phyloP scores from a whole-genome alignment of 2,888 invertebrate genomes.

The Trisateles emortualis region DNA sequence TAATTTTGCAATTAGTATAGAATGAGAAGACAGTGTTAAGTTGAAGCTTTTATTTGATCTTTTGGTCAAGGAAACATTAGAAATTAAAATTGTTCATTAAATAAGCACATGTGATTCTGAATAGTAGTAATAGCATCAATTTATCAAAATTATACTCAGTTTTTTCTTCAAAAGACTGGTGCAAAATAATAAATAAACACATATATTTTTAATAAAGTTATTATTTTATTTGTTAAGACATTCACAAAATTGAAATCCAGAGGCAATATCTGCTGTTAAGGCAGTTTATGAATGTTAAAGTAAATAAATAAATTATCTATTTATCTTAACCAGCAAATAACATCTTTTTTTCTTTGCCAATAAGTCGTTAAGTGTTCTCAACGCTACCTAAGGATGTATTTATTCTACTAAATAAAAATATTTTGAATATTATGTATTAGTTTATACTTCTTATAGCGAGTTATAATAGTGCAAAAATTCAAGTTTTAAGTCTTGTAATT shows the following conservation, averaged over 20 bases:
- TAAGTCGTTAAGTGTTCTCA: constrained; percentile 65
- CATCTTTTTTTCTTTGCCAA: constrained; percentile 62
- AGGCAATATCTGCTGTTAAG: constrained; percentile 79
- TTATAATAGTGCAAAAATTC: constrained; percentile 65
- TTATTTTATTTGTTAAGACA: constrained; percentile 83
- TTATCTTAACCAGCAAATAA: constrained; percentile 69
- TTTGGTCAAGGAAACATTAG: constrained; percentile 4
- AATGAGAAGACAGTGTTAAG: constrained; percentile 6
- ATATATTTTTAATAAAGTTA: constrained; percentile 74
- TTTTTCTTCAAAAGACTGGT: background rate
- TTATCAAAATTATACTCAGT: background rate
- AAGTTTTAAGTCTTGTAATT: constrained; percentile 67
- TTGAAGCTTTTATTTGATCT: constrained; percentile 11
- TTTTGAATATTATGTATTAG: constrained; percentile 60
- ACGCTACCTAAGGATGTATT: constrained; percentile 54
- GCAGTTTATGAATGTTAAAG: constrained; percentile 79
- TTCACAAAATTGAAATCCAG: constrained; percentile 80
- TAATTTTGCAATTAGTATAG: background rate
- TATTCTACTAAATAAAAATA: constrained; percentile 62
- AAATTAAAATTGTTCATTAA: background rate
- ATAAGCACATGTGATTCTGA: constrained; percentile 1
- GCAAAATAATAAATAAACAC: constrained; percentile 33
- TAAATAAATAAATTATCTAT: constrained; percentile 81
- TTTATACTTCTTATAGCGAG: constrained; percentile 65
- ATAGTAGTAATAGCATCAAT: background rate